Evolutionary conservation across 2,888 invertebrate genomes (phyloP).

Genomic region (Drosophila kuntzei): DNA sequence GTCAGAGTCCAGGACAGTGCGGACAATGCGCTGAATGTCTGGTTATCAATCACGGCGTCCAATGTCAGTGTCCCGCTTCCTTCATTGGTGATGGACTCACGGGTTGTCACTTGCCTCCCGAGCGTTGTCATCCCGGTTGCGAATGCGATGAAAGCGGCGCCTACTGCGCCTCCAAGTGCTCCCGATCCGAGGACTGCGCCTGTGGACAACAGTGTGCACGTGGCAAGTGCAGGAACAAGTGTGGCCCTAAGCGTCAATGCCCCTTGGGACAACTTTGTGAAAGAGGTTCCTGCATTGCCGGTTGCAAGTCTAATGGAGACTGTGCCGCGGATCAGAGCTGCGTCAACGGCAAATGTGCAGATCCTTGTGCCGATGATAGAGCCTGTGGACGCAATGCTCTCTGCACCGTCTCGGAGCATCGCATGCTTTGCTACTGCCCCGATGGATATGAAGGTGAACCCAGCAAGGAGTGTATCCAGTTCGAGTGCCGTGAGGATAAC

Average conservation of each 20-base stretch:
- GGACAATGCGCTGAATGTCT: constrained; percentile 94
- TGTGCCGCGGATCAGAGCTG: constrained; percentile 92
- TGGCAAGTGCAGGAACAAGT: constrained; percentile 91
- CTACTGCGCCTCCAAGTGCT: constrained; percentile 91
- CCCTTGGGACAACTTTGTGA: constrained; percentile 91
- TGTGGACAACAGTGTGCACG: constrained; percentile 93
- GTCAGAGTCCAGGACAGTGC: constrained; percentile 90
- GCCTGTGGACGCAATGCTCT: constrained; percentile 93
- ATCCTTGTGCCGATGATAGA: constrained; percentile 89
- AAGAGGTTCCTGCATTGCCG: constrained; percentile 90
- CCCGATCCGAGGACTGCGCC: constrained; percentile 89
- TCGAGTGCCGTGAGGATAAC: constrained; percentile 91
- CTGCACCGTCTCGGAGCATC: constrained; percentile 92
- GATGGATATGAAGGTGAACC: constrained; percentile 94
- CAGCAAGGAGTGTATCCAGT: constrained; percentile 90
- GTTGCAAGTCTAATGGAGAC: constrained; percentile 92
- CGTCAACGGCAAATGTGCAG: constrained; percentile 89
- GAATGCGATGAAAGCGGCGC: constrained; percentile 92
- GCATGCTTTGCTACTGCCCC: constrained; percentile 94
- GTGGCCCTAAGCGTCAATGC: constrained; percentile 89
- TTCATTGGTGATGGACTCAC: constrained; percentile 93
- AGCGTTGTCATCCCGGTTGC: constrained; percentile 91
- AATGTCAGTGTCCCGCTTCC: constrained; percentile 93
- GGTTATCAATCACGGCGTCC: constrained; percentile 93
- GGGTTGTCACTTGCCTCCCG: constrained; percentile 90